Evolutionary conservation across 2,797 vertebrate species (phyloP).

Genomic region (Spheniscus humboldti): DNA sequence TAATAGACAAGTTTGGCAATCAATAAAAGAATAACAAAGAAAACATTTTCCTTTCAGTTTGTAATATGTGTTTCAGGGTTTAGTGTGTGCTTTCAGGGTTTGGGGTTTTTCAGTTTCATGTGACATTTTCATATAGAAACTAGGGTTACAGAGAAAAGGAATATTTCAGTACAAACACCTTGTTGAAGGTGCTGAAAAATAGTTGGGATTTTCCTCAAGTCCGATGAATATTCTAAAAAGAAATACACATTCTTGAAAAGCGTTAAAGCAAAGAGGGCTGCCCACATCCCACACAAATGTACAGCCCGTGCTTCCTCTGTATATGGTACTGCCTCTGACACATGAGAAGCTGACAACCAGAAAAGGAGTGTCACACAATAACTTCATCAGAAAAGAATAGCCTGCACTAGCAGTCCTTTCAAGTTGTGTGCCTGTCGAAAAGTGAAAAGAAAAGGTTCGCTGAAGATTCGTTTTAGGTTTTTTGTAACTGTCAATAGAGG

Average conservation of each 20-base stretch:
- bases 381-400: background rate
- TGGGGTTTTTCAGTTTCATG: background rate
- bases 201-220: background rate
- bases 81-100: background rate
- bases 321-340: background rate
- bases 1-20: background rate
- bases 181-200: background rate
- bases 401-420: background rate
- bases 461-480: background rate
- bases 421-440: background rate
- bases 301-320: fast-evolving
- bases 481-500: background rate
- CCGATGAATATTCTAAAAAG: background rate
- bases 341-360: slow-evolving; percentile 43
- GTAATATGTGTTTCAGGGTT: background rate
- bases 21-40: background rate
- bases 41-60: background rate
- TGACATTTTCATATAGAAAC: background rate
- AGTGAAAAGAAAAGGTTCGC: background rate
- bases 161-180: background rate
- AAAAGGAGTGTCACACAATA: slow-evolving; percentile 56
- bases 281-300: background rate
- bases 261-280: background rate
- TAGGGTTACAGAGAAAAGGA: background rate
- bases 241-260: background rate